Percentiles rank a stretch among this genome's conserved stretches.
Conservation (phyloP, 1,140 invertebrate species). For the Apolygus lucorum region DNA sequence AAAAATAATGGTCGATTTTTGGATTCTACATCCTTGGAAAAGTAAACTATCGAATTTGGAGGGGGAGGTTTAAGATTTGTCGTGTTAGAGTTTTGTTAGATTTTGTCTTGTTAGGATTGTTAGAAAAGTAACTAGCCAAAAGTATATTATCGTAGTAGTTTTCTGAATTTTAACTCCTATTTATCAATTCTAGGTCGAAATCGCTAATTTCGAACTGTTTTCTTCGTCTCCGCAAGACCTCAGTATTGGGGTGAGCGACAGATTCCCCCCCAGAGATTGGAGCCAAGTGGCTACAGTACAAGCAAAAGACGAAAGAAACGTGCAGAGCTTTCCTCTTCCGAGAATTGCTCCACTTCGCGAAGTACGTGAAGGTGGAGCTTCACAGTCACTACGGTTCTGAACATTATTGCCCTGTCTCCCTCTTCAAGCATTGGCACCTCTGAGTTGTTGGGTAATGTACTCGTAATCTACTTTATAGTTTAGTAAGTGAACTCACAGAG, state of each 20-base stretch:
- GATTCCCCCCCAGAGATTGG: conserved; percentile 90
- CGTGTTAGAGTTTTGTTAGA: no score
- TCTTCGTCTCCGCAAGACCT: conserved; percentile 93
- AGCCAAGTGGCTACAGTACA: conserved; percentile 74
- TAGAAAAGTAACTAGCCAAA: no score
- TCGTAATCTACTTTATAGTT: no score
- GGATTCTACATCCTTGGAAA: no score
- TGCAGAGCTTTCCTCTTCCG: conserved; percentile 78
- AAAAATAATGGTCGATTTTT: no score
- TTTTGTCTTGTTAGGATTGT: no score
- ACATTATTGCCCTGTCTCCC: conserved; percentile 93
- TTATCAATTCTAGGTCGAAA: conserved; percentile 66
- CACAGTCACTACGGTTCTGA: conserved; percentile 89
- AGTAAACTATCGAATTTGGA: no score
- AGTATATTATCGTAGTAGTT: no score
- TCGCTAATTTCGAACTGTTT: conserved; percentile 97
- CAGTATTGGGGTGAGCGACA: conserved; percentile 74
- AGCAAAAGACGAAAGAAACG: conserved; percentile 72
- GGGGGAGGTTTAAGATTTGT: no score
- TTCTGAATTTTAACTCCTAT: no score
- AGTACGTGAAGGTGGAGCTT: conserved; percentile 88
- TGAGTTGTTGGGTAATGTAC: no score
- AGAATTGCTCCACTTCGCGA: conserved; percentile 78
- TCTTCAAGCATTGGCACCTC: conserved; percentile 84
- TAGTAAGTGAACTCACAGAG: no score